These are phyloP conservation scores for Auanema sp. DNA, from an alignment of 2,888 invertebrate genomes.

Conservation along the genomic window DNA sequence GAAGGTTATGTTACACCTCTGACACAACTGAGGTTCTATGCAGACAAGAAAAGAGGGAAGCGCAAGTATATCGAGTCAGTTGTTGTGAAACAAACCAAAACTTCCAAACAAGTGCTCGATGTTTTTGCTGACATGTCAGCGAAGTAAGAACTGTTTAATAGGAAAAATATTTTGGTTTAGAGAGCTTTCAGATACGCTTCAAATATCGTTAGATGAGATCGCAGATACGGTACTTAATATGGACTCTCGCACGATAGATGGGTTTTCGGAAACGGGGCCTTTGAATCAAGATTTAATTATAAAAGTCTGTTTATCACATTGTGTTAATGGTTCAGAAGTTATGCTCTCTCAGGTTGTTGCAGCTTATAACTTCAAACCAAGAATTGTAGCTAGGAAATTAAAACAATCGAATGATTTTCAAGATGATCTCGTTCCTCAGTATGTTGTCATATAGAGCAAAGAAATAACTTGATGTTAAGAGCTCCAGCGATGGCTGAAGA, in stretches of 20 bases:
- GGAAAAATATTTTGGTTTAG: constrained; percentile 19
- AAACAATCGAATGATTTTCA: constrained; percentile 20
- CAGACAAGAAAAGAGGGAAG: constrained; percentile 32
- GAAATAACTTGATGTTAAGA: constrained; percentile 56
- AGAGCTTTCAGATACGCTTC: constrained; percentile 38
- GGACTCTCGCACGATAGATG: constrained; percentile 35
- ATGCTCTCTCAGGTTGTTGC: constrained; percentile 29
- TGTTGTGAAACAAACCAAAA: constrained; percentile 47
- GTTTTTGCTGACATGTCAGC: constrained; percentile 46
- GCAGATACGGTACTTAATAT: constrained; percentile 36
- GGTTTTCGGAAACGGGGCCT: constrained; percentile 29
- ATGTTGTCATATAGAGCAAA: constrained; percentile 7
- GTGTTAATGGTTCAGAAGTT: too few relatives aligned
- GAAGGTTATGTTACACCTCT: too few relatives aligned
- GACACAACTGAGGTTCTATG: too few relatives aligned
- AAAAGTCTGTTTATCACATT: neutral
- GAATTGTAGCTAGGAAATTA: constrained; percentile 28
- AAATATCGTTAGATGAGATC: constrained; percentile 38
- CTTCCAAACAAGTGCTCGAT: constrained; percentile 43
- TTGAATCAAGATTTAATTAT: constrained; percentile 31
- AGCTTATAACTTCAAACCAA: constrained; percentile 37
- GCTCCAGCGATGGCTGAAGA: constrained; percentile 74
- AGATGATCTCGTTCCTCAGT: constrained; percentile 37
- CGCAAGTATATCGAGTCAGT: constrained; percentile 45
- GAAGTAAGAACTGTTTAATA: constrained; percentile 21